These are phyloP conservation scores for Ichneumon xanthorius DNA, from an alignment of 2,888 invertebrate genomes.

Conservation along the genomic window DNA sequence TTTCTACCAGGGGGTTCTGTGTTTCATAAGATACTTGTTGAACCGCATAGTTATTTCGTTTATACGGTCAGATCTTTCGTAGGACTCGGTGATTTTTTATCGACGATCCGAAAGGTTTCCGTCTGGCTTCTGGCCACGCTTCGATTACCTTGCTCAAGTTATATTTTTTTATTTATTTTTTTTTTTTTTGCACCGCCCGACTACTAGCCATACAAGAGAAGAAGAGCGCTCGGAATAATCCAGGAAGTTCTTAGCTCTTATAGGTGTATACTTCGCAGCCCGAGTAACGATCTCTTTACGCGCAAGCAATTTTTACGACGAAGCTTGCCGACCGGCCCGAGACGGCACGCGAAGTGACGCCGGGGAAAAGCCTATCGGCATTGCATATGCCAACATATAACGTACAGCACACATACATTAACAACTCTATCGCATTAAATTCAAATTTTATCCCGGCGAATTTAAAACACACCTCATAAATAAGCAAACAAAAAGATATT, in stretches of 20 bases:
- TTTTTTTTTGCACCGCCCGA: constrained; percentile 13
- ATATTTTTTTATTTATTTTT: constrained; percentile 7
- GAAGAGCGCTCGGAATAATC: constrained; percentile 73
- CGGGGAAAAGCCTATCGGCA: constrained; percentile 66
- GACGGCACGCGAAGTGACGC: constrained; percentile 82
- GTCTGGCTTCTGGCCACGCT: constrained; percentile 51
- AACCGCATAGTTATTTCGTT: constrained; percentile 61
- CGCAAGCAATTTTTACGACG: constrained; percentile 84
- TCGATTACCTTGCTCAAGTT: constrained; percentile 53
- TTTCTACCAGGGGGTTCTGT: not conserved
- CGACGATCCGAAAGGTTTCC: constrained; percentile 42
- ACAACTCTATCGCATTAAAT: constrained; percentile 36
- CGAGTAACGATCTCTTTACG: constrained; percentile 83
- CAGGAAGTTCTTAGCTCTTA: constrained; percentile 79
- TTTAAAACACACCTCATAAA: not conserved
- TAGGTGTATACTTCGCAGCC: constrained; percentile 65
- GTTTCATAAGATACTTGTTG: constrained; percentile 50
- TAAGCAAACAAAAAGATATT: not conserved
- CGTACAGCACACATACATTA: constrained; percentile 69
- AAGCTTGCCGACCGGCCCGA: constrained; percentile 81
- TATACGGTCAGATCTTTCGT: constrained; percentile 47
- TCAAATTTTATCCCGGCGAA: not conserved
- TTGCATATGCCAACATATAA: constrained; percentile 34
- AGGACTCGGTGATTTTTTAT: constrained; percentile 44
- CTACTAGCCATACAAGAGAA: constrained; percentile 8